These are phyloP conservation scores for Callipepla californica DNA, from an alignment of 2,113 vertebrate species.

Conservation along the genomic window DNA sequence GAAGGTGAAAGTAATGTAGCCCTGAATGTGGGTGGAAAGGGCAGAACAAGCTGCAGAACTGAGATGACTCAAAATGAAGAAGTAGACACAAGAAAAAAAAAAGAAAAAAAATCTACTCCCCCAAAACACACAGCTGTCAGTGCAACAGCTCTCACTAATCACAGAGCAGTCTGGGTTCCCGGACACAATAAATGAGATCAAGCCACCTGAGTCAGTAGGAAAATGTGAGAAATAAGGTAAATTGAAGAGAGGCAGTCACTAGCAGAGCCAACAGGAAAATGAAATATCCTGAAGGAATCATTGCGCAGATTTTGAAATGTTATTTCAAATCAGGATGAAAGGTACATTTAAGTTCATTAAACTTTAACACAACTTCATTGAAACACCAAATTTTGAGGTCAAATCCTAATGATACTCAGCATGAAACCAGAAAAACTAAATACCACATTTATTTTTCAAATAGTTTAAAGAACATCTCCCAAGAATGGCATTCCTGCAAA, in stretches of 20 bases:
- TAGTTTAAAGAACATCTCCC: neutral
- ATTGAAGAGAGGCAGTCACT: neutral
- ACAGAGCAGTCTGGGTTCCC: neutral
- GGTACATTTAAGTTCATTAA: conserved; percentile 2
- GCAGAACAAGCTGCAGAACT: neutral
- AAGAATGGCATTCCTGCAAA: neutral
- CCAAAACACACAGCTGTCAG: neutral
- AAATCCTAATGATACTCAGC: neutral
- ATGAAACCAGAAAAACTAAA: neutral
- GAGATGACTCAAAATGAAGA: neutral
- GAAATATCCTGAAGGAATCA: neutral
- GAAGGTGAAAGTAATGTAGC: neutral
- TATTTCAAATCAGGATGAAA: conserved; percentile 4
- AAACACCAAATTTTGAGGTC: conserved; percentile 29
- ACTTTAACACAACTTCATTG: neutral
- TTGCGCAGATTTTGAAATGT: neutral
- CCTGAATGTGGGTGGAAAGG: neutral
- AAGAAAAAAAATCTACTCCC: neutral
- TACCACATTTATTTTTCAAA: neutral
- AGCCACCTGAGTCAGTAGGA: neutral
- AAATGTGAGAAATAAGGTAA: neutral
- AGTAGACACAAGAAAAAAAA: neutral
- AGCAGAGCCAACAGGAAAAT: neutral
- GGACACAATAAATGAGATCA: neutral
- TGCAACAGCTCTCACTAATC: neutral